Evolutionary conservation across 2,888 invertebrate genomes (phyloP).

Genomic region (Cosmopolites sordidus): DNA sequence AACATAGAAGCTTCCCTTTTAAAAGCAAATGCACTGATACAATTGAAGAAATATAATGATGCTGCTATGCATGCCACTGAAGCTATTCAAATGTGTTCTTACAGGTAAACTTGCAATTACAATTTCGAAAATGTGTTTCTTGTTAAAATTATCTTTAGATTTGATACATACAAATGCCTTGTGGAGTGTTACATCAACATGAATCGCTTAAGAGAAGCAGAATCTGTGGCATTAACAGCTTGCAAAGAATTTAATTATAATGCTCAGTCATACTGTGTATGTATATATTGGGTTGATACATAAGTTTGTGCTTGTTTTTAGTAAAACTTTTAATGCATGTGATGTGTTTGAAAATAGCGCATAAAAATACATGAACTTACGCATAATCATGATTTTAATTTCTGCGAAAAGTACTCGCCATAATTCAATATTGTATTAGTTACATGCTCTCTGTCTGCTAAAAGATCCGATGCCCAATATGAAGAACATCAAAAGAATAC

Average conservation of each 20-base stretch:
- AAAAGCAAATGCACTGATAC: constrained; percentile 64
- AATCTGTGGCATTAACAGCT: constrained; percentile 65
- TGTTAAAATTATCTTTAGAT: constrained; percentile 44
- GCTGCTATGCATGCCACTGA: constrained; percentile 64
- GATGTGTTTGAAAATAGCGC: no score
- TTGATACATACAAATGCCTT: constrained; percentile 74
- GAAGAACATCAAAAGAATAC: constrained; percentile 60
- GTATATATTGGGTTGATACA: no score
- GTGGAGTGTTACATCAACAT: constrained; percentile 69
- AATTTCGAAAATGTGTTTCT: no score
- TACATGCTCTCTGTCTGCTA: constrained; percentile 70
- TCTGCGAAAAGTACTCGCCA: no score
- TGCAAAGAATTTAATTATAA: constrained; percentile 69
- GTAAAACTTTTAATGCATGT: no score
- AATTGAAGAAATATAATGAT: constrained; percentile 63
- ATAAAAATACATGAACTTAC: constrained; percentile 1
- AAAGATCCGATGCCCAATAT: constrained; percentile 59
- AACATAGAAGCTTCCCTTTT: constrained; percentile 69
- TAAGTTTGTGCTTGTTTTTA: no score
- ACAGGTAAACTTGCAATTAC: constrained; percentile 38
- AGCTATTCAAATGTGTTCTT: constrained; percentile 58
- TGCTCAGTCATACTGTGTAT: constrained; percentile 69
- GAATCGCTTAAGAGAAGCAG: constrained; percentile 67
- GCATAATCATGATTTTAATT: constrained; percentile 3
- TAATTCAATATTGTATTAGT: constrained; percentile 58